Conservation (phyloP, 2,797 vertebrate species). For the Pogoniulus pusillus region DNA sequence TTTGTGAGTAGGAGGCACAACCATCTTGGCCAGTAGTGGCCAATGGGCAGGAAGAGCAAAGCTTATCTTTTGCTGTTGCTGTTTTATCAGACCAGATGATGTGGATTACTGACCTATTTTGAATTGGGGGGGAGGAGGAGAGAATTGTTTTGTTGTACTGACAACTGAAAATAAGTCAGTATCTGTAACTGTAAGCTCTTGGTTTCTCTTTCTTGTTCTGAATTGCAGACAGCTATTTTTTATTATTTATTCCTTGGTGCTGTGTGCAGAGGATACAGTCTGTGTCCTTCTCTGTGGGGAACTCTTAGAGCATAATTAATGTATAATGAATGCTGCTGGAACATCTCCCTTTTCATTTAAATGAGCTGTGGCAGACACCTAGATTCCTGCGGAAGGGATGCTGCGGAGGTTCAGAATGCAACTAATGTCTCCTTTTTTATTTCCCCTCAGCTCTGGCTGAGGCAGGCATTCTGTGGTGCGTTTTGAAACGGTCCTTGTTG, state of each 20-base stretch:
- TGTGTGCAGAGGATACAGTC: not conserved
- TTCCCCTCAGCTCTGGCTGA: fast-evolving
- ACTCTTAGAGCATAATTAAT: not conserved
- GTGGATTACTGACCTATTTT: slow-evolving; percentile 1
- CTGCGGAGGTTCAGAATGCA: not conserved
- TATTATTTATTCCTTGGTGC: not conserved
- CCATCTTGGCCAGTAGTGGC: not conserved
- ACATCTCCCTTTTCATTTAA: not conserved
- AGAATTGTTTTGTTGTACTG: not conserved
- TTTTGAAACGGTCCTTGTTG: not conserved
- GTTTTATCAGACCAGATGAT: not conserved
- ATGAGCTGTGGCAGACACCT: not conserved
- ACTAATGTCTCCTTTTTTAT: not conserved
- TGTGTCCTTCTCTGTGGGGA: not conserved
- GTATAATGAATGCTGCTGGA: not conserved
- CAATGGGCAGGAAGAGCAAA: not conserved
- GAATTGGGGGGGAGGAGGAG: not conserved
- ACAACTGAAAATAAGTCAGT: not conserved
- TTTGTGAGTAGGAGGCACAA: not conserved
- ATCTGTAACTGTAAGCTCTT: not conserved
- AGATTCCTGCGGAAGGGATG: not conserved
- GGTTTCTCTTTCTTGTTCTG: not conserved
- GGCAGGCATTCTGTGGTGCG: not conserved
- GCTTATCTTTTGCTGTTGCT: not conserved
- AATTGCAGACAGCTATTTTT: not conserved